A percentile compares a stretch with the other conserved stretches of the same genome.
phyloP scores from a whole-genome alignment of 2,797 vertebrate species.

The Sebastes cheni region DNA sequence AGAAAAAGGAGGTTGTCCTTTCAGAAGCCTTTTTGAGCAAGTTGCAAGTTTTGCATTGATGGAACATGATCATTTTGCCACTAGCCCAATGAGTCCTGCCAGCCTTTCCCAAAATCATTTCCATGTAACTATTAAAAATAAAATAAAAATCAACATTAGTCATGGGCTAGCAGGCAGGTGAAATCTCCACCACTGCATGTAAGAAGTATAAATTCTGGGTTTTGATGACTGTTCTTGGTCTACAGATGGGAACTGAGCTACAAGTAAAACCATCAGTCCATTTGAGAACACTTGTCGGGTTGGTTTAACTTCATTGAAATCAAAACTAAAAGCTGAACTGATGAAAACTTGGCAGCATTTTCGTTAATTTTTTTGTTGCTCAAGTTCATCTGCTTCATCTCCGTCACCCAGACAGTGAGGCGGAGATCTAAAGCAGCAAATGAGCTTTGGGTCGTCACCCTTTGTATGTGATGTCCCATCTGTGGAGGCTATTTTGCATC shows the following conservation, averaged over 20 bases:
- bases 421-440: not conserved
- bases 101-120: conserved; percentile 1
- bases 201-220: not conserved
- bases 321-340: not conserved
- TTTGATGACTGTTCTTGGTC: conserved; percentile 7
- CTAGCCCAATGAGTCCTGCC: conserved; percentile 16
- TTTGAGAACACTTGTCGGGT: not conserved
- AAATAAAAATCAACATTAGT: not conserved
- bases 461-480: conserved; percentile 19
- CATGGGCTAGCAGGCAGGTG: conserved; percentile 12
- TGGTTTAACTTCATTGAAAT: not conserved
- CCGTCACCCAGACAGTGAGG: conserved; percentile 1
- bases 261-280: not conserved
- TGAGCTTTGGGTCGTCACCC: not conserved
- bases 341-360: not conserved
- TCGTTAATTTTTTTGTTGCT: not conserved
- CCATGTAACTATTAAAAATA: not conserved
- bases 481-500: conserved; percentile 37
- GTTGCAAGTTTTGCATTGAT: conserved; percentile 12
- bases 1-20: conserved; percentile 55
- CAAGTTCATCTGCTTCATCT: not conserved
- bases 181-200: not conserved
- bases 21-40: conserved; percentile 5
- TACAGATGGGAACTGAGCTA: conserved; percentile 9
- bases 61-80: conserved; percentile 2